phyloP scores from a whole-genome alignment of 2,888 invertebrate genomes.

The Sabellastarte sp. region DNA sequence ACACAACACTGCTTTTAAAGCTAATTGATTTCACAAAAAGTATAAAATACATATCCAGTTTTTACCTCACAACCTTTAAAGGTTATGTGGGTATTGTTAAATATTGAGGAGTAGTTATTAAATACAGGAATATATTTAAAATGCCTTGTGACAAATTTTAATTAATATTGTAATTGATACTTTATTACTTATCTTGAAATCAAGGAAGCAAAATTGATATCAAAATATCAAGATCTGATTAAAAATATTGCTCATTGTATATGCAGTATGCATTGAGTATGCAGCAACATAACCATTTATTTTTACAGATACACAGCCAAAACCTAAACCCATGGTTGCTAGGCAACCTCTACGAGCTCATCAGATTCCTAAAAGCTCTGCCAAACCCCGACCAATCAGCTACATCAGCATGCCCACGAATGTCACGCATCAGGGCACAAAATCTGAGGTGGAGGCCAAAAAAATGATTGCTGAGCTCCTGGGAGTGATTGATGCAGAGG shows the following conservation, averaged over 20 bases:
- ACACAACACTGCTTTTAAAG: no score
- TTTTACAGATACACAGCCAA: background rate
- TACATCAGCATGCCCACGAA: constrained; percentile 53
- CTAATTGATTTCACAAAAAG: no score
- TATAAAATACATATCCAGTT: no score
- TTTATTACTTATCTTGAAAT: background rate
- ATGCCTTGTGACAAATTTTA: no score
- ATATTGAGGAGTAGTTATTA: no score
- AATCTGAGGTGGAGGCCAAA: constrained; percentile 51
- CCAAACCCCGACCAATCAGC: constrained; percentile 32
- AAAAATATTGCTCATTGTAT: no score
- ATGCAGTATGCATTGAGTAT: no score
- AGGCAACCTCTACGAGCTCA: constrained; percentile 21
- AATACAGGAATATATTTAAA: no score
- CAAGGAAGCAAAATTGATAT: background rate
- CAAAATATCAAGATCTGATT: no score
- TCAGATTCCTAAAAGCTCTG: constrained; percentile 10
- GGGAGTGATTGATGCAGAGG: constrained; percentile 22
- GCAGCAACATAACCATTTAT: background rate
- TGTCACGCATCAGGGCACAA: constrained; percentile 52
- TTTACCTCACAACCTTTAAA: no score
- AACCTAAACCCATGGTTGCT: background rate
- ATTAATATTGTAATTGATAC: background rate
- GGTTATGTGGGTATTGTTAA: no score
- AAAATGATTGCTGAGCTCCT: constrained; percentile 49